phyloP scores from a whole-genome alignment of 2,797 vertebrate genomes.

The Melanotaenia parkinsoni region DNA sequence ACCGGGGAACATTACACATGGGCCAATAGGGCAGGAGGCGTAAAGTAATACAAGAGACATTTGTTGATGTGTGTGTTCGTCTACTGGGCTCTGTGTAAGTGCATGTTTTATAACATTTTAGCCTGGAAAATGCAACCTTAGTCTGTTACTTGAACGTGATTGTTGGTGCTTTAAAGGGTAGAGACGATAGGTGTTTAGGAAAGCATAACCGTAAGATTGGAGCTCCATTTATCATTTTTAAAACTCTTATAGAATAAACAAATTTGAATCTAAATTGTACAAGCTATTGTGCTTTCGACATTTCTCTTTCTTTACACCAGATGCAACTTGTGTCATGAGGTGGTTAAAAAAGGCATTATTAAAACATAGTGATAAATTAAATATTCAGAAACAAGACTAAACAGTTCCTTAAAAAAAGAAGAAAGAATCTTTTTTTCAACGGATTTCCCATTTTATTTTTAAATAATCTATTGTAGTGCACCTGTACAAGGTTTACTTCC shows the following conservation, averaged over 20 bases:
- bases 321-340: too few relatives aligned
- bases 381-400: too few relatives aligned
- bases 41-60: constrained; percentile 64
- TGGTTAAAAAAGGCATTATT: too few relatives aligned
- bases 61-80: constrained; percentile 42
- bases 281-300: constrained; percentile 16
- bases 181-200: constrained; percentile 31
- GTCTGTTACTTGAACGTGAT: constrained; percentile 20
- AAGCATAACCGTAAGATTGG: constrained; percentile 12
- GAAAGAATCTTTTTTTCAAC: too few relatives aligned
- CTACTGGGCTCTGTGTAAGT: constrained; percentile 22
- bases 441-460: too few relatives aligned
- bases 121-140: constrained; percentile 24
- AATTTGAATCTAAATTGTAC: constrained; percentile 11
- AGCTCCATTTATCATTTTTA: neutral
- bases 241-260: neutral
- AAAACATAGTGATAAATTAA: neutral
- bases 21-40: constrained; percentile 59
- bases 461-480: too few relatives aligned
- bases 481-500: too few relatives aligned
- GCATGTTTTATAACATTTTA: constrained; percentile 42
- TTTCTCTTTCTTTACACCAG: neutral
- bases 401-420: too few relatives aligned
- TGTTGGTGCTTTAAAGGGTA: constrained; percentile 14
- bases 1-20: constrained; percentile 61